Evolutionary conservation across 2,888 invertebrate species (phyloP), one percentile per base, ranked within the genome.

Genomic region (Notodonta dromedarius): DNA sequence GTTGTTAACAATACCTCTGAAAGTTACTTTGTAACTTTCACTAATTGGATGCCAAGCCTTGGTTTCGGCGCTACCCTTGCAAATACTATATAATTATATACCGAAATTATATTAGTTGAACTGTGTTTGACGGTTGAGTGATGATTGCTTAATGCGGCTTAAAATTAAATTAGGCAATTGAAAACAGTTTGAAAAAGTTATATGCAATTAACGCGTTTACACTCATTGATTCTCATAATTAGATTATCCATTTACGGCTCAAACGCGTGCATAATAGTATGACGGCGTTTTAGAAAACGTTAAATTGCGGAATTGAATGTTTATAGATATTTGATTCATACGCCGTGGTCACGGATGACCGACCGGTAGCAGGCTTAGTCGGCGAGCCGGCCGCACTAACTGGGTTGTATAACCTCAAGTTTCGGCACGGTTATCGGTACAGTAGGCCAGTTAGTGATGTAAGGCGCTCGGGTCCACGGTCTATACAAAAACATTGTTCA

Each of bases 131-230:
- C 11, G 46, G 13, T 32, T 32, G 32, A 52, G 12, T 52, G 52
- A 52, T 32, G 2, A 52, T 52, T 52, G 94, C 76, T 89, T 96
- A 44, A 66, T 53, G 64, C 58, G 40, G 59, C 42, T 24, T 66
- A 65, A 57, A 57, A 60, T 57, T 48, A 42, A 56, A 65, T 65
- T 40, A 55, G 12, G 52, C 54, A 58, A 73, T 66, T 57, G 55
- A 56, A 58, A 13, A 51, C 54, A 56, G 60, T 61, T 62, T 70
- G 16, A 57, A 60, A 59, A 56, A 60, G 51, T 65, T 59, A 48
- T 62, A 57, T 60, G 65, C 63, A 62, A 61, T 76, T 59, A 69
- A 67, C 61, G 42, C 59, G 32, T 56, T 63, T 62, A 65, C 69
- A 65, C 66, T 64, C 39, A 56, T 51, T 59, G 57, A 62, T 67